These are phyloP conservation scores for Harpagifer antarcticus DNA, from an alignment of 2,797 vertebrate genomes.

Conservation along the genomic window DNA sequence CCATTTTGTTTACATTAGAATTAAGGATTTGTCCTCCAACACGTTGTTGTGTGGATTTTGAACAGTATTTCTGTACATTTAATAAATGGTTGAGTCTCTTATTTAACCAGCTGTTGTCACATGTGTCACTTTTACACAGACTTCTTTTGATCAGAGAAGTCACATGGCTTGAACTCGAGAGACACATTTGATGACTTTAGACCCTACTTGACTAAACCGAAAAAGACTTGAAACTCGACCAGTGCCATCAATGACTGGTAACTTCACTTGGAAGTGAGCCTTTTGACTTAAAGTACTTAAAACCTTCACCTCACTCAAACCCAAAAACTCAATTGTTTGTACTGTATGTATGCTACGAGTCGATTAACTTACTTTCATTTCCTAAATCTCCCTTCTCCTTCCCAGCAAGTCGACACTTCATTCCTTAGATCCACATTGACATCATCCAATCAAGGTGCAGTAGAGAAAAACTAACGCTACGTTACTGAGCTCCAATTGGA, in stretches of 20 bases:
- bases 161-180: too few species aligned
- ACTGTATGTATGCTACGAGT: too few species aligned
- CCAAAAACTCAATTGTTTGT: too few species aligned
- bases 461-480: background rate
- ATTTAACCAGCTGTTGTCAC: conserved; percentile 69
- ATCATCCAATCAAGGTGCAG: background rate
- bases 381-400: background rate
- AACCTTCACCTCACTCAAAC: too few species aligned
- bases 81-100: conserved; percentile 84
- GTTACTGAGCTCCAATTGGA: background rate
- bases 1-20: conserved; percentile 79
- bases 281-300: too few species aligned
- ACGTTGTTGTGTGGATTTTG: conserved; percentile 77
- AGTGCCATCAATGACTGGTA: too few species aligned
- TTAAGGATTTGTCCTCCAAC: conserved; percentile 67
- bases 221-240: too few species aligned
- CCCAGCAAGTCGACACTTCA: background rate
- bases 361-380: background rate
- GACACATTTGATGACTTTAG: too few species aligned
- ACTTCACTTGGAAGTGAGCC: too few species aligned
- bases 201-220: too few species aligned
- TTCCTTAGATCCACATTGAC: background rate
- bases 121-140: conserved; percentile 47
- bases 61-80: conserved; percentile 86
- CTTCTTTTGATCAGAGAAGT: background rate